phyloP scores from a whole-genome alignment of 2,113 vertebrate species.

The Sinosuthora webbiana region DNA sequence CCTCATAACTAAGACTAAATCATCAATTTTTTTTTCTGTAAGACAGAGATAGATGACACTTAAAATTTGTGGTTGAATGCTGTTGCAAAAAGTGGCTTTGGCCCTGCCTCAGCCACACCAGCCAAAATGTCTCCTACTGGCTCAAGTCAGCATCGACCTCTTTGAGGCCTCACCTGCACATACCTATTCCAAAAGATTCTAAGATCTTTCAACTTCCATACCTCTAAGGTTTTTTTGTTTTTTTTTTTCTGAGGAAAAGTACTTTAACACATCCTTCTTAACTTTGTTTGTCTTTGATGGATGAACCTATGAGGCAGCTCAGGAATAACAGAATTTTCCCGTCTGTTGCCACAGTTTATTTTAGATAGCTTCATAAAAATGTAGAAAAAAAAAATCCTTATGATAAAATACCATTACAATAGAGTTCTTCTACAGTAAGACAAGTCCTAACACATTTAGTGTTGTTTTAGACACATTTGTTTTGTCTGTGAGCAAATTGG shows the following conservation, averaged over 20 bases:
- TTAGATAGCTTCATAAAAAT: not conserved
- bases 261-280: not conserved
- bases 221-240: not conserved
- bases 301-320: not conserved
- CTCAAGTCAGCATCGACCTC: rapidly evolving
- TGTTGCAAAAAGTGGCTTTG: not conserved
- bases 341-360: not conserved
- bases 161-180: not conserved
- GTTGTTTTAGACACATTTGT: not conserved
- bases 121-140: not conserved
- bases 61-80: not conserved
- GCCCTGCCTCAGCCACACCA: not conserved
- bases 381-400: rapidly evolving
- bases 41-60: not conserved
- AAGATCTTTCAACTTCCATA: not conserved
- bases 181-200: rapidly evolving
- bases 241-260: not conserved
- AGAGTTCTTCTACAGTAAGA: not conserved
- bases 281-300: not conserved
- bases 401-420: not conserved
- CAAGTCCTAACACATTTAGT: not conserved
- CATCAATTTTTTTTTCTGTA: not conserved
- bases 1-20: not conserved
- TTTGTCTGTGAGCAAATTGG: not conserved
- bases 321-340: not conserved